Base-by-base conservation (phyloP, 2,888 invertebrate genomes). In the Platycheirus rosarum region DNA sequence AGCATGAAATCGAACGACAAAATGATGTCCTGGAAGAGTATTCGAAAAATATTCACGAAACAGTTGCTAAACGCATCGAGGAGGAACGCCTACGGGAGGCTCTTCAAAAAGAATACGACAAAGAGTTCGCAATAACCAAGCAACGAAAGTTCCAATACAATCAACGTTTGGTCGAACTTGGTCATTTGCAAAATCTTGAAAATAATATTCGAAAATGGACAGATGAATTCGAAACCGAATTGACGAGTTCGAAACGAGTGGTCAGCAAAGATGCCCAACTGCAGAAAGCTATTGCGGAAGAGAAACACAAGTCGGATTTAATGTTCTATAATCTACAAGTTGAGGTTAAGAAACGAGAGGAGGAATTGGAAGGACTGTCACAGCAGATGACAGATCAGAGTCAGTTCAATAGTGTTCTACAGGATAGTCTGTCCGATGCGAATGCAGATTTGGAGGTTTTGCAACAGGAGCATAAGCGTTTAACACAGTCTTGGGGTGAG, bases 401-500 rank as follows among this genome's bases (percentile, higher is more conserved):
- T 51, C 91, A 91, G 3, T 93, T 95, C 86, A 92, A 94, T 87
- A 92, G 93, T 75, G 89, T 91, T 11, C 86, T 93, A 13, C 91
- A 92, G 40, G 91, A 92, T 86, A 91, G 93, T 88, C 92, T 95
- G 26, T 93, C 94, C 0, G 92, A 94, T 79, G 94, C 94, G n/a
- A 94, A 94, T 77, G 93, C 94, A 0, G 95, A 96, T 87, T 90
- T 96, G 18, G 94, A 95, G 87, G 94, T 93, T 18, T 87, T 95
- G 55, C 93, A 94, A 85, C 90, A 92, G 53, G 95, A 96, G 85
- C 93, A 95, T 79, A 93, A 93, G 40, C 93, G 93, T 3, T 90
- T 96, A 14, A 92, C 94, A 82, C 93, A 93, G 86, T 92, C 95
- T 5, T 96, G 96, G 96, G 94, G 94, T 87, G 93, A 94, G 11